Conservation (phyloP, 2,797 vertebrate genomes). For the Megaceryle alcyon region DNA sequence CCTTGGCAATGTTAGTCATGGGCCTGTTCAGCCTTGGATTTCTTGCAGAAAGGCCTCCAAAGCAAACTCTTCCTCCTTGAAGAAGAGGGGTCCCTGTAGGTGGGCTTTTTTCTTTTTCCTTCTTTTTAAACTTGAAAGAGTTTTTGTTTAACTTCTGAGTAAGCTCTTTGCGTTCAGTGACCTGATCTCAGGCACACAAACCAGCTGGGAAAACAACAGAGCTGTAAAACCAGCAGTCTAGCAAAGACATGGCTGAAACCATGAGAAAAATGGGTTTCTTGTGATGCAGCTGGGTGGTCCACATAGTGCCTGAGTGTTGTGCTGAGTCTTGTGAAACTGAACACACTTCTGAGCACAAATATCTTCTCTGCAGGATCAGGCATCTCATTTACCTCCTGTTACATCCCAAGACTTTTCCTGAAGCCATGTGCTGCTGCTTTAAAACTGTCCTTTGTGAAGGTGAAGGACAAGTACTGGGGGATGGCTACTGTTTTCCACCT, state of each 20-base stretch:
- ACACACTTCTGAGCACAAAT: neutral
- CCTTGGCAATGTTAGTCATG: neutral
- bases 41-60: neutral
- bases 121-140: slow-evolving; percentile 17
- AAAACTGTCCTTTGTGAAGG: neutral
- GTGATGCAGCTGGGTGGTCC: slow-evolving; percentile 50
- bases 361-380: neutral
- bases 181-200: slow-evolving; percentile 8
- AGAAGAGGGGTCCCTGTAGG: neutral
- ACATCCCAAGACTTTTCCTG: neutral
- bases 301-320: neutral
- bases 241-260: neutral
- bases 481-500: neutral
- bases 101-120: neutral
- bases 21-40: neutral
- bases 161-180: slow-evolving; percentile 43
- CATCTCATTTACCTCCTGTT: neutral
- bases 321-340: neutral
- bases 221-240: neutral
- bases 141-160: slow-evolving; percentile 52
- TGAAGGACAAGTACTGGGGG: neutral
- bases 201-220: slow-evolving; percentile 73
- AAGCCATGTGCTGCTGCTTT: neutral
- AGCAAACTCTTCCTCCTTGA: neutral
- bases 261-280: neutral